phyloP scores from a whole-genome alignment of 2,797 vertebrate genomes.

The Muscicapa striata region DNA sequence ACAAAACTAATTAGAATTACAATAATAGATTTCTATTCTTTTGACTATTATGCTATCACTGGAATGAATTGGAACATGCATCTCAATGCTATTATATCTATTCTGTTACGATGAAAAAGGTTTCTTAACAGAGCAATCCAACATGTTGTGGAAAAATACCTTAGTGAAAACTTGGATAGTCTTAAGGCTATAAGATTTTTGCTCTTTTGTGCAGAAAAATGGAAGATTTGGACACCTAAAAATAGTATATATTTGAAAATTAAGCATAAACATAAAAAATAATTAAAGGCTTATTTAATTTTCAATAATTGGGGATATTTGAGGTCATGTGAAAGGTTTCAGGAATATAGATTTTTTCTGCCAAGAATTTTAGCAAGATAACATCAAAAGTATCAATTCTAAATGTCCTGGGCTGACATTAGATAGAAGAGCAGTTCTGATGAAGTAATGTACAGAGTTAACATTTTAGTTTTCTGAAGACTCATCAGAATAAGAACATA shows the following conservation, averaged over 20 bases:
- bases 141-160: neutral
- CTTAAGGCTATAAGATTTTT: accelerated
- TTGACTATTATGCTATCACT: neutral
- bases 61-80: neutral
- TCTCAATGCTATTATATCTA: neutral
- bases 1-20: neutral
- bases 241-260: neutral
- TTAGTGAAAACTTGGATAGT: neutral
- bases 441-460: neutral
- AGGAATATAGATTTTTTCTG: neutral
- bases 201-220: neutral
- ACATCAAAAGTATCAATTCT: neutral
- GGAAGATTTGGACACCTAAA: neutral
- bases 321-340: neutral
- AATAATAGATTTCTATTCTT: neutral
- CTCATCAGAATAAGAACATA: neutral
- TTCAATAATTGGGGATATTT: neutral
- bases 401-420: neutral
- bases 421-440: neutral
- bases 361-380: neutral
- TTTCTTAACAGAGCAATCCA: neutral
- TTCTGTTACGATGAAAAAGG: neutral
- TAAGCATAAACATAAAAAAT: neutral
- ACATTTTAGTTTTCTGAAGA: neutral
- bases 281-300: neutral